Base-by-base conservation (phyloP, 2,888 invertebrate species). In the Drosophila meridiana region DNA sequence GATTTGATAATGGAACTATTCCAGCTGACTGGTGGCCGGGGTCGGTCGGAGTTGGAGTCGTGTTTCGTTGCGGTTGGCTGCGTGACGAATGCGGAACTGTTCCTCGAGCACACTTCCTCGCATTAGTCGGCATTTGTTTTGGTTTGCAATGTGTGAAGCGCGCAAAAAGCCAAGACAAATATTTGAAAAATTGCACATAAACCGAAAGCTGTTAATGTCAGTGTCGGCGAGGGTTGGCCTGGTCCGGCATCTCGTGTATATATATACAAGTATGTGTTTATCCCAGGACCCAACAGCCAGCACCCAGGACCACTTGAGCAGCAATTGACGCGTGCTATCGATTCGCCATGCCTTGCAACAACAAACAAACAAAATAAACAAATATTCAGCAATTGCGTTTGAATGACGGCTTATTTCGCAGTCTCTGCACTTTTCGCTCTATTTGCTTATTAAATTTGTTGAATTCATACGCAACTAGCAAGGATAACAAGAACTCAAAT, bases 391-490 rank as follows among this genome's bases (percentile, higher is more conserved):
- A 75, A 78, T 75, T 78, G 78, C 77, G 66, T 63, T 77, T 73
- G 62, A 63, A 69, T 76, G 62, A 66, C 76, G 63, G 63, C 76
- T 77, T 77, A 69, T 77, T 76, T 76, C 62, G 65, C 73, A 73
- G 76, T 52, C 67, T 63, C 64, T 71, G 67, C 71, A 75, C 70
- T 71, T 69, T 80, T 65, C 60, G 73, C 72, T 76, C 77, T 90
- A 89, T 87, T 91, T 91, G 88, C 88, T 88, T 90, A 90, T 83
- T 87, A 89, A 86, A 89, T 90, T 83, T 83, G 89, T 80, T 79
- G 83, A 85, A 85, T 76, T 87, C 78, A 82, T 79, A 80, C 76
- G 73, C 76, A 78, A 68, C 74, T 70, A 61, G 69, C 68, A 69
- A 69, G 50, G 38, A 63, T 48, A 63, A 42, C 70, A 48, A 28